Base-by-base conservation (phyloP, 2,113 vertebrate genomes). In the Scolopax mira region DNA sequence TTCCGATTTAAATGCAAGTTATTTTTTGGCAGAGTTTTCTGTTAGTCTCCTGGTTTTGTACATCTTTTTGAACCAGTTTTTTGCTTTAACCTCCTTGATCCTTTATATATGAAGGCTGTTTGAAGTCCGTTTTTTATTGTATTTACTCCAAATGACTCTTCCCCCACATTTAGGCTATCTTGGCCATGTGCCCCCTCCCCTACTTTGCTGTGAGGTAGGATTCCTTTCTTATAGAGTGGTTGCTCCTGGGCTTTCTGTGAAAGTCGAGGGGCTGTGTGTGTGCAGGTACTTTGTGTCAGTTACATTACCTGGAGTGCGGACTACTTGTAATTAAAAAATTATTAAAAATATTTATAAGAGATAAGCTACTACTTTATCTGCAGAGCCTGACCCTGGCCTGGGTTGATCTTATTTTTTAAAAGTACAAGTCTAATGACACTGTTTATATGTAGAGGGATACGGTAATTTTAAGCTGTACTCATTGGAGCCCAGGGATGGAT, bases 191-290 rank as follows among this genome's bases (percentile, higher is more conserved):
- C 60, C 70, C 94, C 52, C 96, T 98, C 88, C 97, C 61, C 97
- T 98, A 92, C 97, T 98, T 98, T 95, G 89, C 96, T 96, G 94
- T 96, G 97, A 97, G 97, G 97, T 97, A 93, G 98, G 96, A 98
- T 94, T 98, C 93, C 96, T 98, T 97, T 96, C 97, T 95, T 97
- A 97, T 75, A 96, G 95, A 93, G 96, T 98, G 98, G 95, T 70
- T 91, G 98, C 98, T 98, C 88, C 98, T 94, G 96, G 98, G 98
- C 99, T 99, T 99, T 99, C 99, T 98, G 98, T 99, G 99, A 99
- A 99, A 99, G 99, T 98, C 98, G 97, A 89, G 94, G 97, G 97
- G 97, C 97, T 96, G 60, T 13, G 86, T 98, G 97, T 94, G 44
- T 97, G 90, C 89, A 97, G 97, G 96, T 98, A 98, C 96, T 93